These are phyloP conservation scores for Zeuzera pyrina DNA, from an alignment of 2,888 invertebrate genomes.

Conservation along the genomic window DNA sequence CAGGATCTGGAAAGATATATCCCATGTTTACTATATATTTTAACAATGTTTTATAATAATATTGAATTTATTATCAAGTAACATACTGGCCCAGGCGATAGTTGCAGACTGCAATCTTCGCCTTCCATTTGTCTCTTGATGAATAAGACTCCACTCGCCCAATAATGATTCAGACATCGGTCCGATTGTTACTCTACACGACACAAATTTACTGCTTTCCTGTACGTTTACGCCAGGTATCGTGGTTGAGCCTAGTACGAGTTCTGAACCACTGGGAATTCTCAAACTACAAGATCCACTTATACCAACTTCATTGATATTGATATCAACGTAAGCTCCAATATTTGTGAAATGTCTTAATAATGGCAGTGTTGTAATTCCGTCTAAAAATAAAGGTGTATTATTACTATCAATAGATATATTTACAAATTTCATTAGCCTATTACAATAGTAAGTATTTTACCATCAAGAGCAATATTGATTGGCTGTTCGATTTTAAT, in stretches of 20 bases:
- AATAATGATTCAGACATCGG: conserved; percentile 20
- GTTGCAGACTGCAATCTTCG: conserved; percentile 6
- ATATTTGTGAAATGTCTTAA: conserved; percentile 8
- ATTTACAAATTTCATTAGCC: neutral
- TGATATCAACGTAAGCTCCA: conserved; percentile 7
- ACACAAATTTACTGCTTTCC: conserved; percentile 19
- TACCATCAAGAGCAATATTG: conserved; percentile 6
- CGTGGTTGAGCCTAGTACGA: too few species aligned
- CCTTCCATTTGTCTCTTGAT: conserved; percentile 5
- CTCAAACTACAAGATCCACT: neutral
- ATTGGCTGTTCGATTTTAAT: conserved; percentile 7
- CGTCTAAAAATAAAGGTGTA: neutral
- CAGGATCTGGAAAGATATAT: conserved; percentile 4
- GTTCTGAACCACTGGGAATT: neutral
- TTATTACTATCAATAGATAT: neutral
- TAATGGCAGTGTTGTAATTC: conserved; percentile 5
- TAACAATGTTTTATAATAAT: neutral
- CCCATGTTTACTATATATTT: neutral
- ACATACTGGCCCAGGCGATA: conserved; percentile 7
- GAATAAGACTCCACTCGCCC: conserved; percentile 19
- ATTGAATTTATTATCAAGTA: neutral
- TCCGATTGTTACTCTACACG: conserved; percentile 25
- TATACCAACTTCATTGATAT: conserved; percentile 4
- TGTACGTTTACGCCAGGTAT: conserved; percentile 19
- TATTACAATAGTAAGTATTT: too few species aligned